These are phyloP conservation scores for Galaxias olidus DNA, from an alignment of 2,797 vertebrate species.

Conservation along the genomic window DNA sequence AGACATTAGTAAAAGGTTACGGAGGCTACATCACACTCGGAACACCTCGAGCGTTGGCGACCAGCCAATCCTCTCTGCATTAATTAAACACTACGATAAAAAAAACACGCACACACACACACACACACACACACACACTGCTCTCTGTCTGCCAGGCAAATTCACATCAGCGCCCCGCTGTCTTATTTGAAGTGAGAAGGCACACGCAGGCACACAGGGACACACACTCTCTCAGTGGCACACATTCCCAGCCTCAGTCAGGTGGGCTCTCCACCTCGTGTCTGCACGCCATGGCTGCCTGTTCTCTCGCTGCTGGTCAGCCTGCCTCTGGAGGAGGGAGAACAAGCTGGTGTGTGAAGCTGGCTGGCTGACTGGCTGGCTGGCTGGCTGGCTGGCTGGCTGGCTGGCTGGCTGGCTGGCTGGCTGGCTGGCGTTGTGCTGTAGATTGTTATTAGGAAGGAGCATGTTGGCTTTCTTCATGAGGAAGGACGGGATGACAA, in stretches of 20 bases:
- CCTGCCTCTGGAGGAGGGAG: constrained; percentile 20
- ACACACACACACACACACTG: constrained; percentile 13
- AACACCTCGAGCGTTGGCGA: not conserved
- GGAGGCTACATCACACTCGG: not conserved
- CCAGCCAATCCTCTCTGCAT: not conserved
- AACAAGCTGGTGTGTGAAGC: constrained; percentile 10
- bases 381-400: too few species aligned
- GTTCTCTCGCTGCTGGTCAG: constrained; percentile 40
- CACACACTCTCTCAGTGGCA: too few species aligned
- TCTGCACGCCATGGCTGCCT: constrained; percentile 22
- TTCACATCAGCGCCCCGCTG: too few species aligned
- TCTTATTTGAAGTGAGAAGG: too few species aligned
- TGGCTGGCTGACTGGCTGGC: not conserved
- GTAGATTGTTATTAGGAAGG: too few species aligned
- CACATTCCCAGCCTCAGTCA: constrained; percentile 10
- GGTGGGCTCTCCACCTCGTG: constrained; percentile 31
- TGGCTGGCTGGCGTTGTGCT: too few species aligned
- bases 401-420: too few species aligned
- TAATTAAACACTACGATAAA: not conserved
- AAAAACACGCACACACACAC: not conserved
- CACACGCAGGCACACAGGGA: too few species aligned
- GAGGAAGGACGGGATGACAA: too few species aligned
- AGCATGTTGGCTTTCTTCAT: too few species aligned
- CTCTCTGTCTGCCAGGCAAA: not conserved
- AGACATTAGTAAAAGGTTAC: not conserved